Percentiles rank a stretch among this genome's conserved stretches.
These are phyloP conservation scores for Rhabdomys pumilio DNA, from an alignment of 2,797 vertebrate species.

Conservation along the genomic window DNA sequence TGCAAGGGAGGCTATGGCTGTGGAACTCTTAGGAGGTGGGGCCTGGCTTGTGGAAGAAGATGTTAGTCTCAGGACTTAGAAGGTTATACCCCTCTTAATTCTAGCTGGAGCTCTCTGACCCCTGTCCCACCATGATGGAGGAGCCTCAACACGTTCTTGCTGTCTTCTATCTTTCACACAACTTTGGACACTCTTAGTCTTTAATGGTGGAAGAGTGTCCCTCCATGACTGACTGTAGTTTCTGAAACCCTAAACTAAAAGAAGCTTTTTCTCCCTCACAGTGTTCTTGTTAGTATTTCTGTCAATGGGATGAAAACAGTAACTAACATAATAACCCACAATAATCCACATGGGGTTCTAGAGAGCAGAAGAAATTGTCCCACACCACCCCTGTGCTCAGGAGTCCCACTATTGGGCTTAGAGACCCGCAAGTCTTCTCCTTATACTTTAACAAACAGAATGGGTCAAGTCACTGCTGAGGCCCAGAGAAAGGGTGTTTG, in stretches of 20 bases:
- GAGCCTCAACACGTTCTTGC: background rate
- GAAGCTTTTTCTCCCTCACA: background rate
- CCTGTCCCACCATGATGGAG: background rate
- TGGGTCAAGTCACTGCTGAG: background rate
- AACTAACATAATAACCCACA: background rate
- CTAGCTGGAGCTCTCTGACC: background rate
- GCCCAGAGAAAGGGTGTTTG: background rate
- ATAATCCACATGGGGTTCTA: background rate
- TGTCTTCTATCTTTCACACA: background rate
- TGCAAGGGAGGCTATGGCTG: background rate
- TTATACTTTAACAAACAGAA: background rate
- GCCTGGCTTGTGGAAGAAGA: background rate
- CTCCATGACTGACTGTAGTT: background rate
- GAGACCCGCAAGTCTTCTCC: background rate
- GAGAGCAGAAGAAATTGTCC: background rate
- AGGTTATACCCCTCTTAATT: background rate
- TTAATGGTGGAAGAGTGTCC: background rate
- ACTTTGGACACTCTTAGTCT: background rate
- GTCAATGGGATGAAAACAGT: background rate
- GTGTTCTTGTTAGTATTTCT: background rate
- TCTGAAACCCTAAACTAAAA: background rate
- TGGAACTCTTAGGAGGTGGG: background rate
- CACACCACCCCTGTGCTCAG: background rate
- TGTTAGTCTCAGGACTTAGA: background rate
- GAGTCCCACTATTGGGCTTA: background rate